These are phyloP conservation scores for Sycophila sp. DNA, from an alignment of 1,140 invertebrate species.

Conservation along the genomic window DNA sequence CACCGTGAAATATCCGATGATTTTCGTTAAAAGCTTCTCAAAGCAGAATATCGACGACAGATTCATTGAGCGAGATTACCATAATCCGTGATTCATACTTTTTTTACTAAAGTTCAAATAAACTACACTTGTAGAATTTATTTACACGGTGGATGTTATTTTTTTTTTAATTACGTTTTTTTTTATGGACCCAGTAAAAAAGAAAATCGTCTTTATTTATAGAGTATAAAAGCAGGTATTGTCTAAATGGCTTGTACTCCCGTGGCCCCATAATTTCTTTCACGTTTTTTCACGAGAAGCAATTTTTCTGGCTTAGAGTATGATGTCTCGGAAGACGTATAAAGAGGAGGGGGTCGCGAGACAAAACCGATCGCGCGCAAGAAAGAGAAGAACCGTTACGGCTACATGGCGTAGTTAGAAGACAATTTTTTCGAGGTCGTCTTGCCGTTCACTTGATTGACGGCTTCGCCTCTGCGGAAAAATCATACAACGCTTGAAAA, in stretches of 20 bases:
- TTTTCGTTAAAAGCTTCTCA: too few relatives aligned
- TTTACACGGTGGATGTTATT: too few relatives aligned
- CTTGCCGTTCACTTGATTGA: constrained; percentile 13
- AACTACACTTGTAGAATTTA: too few relatives aligned
- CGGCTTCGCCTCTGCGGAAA: constrained; percentile 1
- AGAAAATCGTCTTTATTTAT: too few relatives aligned
- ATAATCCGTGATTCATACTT: too few relatives aligned
- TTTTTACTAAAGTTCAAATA: too few relatives aligned
- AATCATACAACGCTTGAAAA: not conserved
- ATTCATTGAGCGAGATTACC: too few relatives aligned
- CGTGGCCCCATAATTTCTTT: not conserved
- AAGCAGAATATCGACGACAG: too few relatives aligned
- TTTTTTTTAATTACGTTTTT: too few relatives aligned
- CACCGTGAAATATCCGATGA: too few relatives aligned
- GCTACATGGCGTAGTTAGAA: not conserved
- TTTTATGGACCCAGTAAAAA: too few relatives aligned
- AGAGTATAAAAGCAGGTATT: not conserved
- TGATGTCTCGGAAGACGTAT: not conserved
- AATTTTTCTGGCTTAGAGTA: not conserved
- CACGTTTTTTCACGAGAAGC: not conserved
- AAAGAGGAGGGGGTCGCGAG: not conserved
- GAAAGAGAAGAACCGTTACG: not conserved
- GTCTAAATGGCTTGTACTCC: not conserved
- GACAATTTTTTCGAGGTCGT: constrained; percentile 14
- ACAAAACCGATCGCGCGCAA: too few relatives aligned